Evolutionary conservation across 2,113 vertebrate species (phyloP), one percentile per base, ranked within the genome.

Genomic region (Amazona guildingii): DNA sequence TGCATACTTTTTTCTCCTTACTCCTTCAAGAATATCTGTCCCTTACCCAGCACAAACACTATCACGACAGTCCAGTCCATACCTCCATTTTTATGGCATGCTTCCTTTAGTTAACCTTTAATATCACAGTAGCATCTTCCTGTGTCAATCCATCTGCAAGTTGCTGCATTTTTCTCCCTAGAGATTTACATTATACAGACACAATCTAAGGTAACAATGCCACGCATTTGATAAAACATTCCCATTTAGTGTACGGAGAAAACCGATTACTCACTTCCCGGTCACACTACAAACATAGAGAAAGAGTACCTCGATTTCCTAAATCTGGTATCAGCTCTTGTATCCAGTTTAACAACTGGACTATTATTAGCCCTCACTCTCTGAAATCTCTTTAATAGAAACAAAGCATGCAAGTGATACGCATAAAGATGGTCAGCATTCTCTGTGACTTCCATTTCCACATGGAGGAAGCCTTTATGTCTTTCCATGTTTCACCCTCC

Each of bases 1-100:
- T 16, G 4, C 13, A 69, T 17, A 31, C 1, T 29, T 76, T 76
- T 52, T 70, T 46, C 29, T 64, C 46, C 35, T 66, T 33, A 33
- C 12, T 48, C 5, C 25, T 91, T 76, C 41, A 81, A 49, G 27
- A 69, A 57, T 39, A n/a, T 16, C 48, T 25, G 55, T 44, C 9
- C 29, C 12, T 72, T 27, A 92, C 6, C 11, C 39, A 52, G 16
- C 20, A 57, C 1, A 1, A 87, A 51, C 6, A 25, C 17, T 20
- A 20, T 0, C 29, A 72, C 7, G 18, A 55, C 11, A 75, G 20
- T 11, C 11, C 52, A 55, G 33, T 51, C 44, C 39, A 19, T 11
- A 31, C 4, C 6, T 57, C 23, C 55, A n/a, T 2, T 66, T 54
- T 54, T 27, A 90, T 8, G 17, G 25, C 29, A 81, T 0, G 0